Evolutionary conservation across 64 coral and sea anemone species (phyloP), one percentile per base, ranked within the genome.

Genomic region (Dendronephthya gigantea): DNA sequence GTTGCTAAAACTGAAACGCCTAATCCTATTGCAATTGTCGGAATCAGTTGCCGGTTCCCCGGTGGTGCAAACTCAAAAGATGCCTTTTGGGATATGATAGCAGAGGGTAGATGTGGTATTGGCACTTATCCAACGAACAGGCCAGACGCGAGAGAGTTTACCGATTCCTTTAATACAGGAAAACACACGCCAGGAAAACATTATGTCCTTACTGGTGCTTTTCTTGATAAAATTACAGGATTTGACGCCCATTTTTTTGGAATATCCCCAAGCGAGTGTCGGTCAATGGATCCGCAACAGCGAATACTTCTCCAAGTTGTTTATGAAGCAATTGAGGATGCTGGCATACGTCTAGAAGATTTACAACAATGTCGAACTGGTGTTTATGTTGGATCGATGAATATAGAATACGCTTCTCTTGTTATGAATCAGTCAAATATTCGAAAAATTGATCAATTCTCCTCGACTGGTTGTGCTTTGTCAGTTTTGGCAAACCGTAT

Each of bases 401-500:
- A 91, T 31, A 36, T 85, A 14, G 93, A 96, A 23, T 92, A 88
- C 68, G 65, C 29, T 22, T 27, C 39, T 27, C 72, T 81, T 29
- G 29, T 92, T 17, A 81, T 88, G 83, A 17, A 82, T 19, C 33
- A 36, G 23, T 84, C 89, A 30, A 88, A 92, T 70, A 50, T 34
- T 13, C 43, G 23, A 13, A 87, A 90, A 40, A 84, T 96, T 34
- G 88, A 96, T 51, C 87, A 96, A 85, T 96, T 96, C 83, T 83
- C 76, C 56, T 89, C 93, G 39, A 96, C 93, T 10, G 93, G 93
- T 15, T 37, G 83, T 40, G 87, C 90, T 6, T 47, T 65, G 33
- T 92, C 93, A 49, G 92, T 92, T 65, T 43, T 90, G 2, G 90
- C 93, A 45, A 96, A 96, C n/a, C 50, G 93, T 32, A 88, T 96